Evolutionary conservation across 2,113 vertebrate genomes (phyloP).

Genomic region (Empidonax alnorum): DNA sequence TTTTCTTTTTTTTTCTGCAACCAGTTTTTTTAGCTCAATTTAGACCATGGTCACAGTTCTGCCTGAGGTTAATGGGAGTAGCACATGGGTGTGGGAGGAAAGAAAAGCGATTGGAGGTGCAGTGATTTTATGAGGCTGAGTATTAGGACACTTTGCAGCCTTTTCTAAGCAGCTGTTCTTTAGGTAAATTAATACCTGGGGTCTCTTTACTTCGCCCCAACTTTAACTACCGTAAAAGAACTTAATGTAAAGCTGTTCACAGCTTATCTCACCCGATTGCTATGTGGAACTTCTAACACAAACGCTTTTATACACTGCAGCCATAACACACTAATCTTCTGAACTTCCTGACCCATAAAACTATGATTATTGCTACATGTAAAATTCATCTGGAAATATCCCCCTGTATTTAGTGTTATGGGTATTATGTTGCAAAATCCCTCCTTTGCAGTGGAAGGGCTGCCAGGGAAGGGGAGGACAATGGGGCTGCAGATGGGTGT

Average conservation of each 20-base stretch:
- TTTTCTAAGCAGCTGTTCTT: slow-evolving; percentile 75
- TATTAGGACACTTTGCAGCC: slow-evolving; percentile 44
- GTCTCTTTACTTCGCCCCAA: slow-evolving; percentile 69
- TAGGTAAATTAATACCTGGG: slow-evolving; percentile 79
- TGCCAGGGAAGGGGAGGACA: background rate
- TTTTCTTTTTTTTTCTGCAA: background rate
- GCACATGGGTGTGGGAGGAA: background rate
- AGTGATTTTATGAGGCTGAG: slow-evolving; percentile 42
- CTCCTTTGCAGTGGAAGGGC: background rate
- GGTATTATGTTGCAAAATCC: slow-evolving; percentile 31
- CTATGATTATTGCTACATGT: slow-evolving; percentile 61
- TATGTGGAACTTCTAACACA: slow-evolving; percentile 72
- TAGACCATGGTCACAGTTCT: background rate
- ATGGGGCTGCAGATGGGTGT: background rate
- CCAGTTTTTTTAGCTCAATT: background rate
- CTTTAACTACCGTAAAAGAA: slow-evolving; percentile 67
- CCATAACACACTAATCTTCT: slow-evolving; percentile 75
- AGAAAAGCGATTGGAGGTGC: background rate
- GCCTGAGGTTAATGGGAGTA: slow-evolving; percentile 30
- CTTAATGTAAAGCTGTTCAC: slow-evolving; percentile 65
- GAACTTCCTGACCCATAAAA: slow-evolving; percentile 77
- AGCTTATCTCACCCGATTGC: slow-evolving; percentile 76
- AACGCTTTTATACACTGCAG: slow-evolving; percentile 67
- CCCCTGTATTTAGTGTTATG: background rate
- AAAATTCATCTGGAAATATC: slow-evolving; percentile 57